Percentiles rank a stretch among this genome's conserved stretches.
Conservation (phyloP, 2,888 invertebrate genomes). For the Sphinx pinastri region DNA sequence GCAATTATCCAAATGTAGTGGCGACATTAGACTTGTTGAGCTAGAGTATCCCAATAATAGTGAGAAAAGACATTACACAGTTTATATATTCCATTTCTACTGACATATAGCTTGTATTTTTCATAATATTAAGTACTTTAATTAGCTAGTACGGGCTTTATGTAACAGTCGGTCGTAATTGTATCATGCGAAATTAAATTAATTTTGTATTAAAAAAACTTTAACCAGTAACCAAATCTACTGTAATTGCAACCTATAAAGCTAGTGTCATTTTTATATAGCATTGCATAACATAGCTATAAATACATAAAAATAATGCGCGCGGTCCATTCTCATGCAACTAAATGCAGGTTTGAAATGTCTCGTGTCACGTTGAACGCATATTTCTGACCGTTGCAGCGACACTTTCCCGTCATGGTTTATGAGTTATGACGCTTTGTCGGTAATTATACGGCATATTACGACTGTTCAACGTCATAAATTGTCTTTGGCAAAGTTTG, state of each 20-base stretch:
- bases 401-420: slow-evolving; percentile 1
- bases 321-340: neutral
- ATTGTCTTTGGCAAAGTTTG: neutral
- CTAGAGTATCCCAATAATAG: too few relatives aligned
- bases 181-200: too few relatives aligned
- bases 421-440: slow-evolving; percentile 4
- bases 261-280: too few relatives aligned
- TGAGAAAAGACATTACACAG: neutral
- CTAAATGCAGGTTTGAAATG: neutral
- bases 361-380: slow-evolving; percentile 4
- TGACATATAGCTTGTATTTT: neutral
- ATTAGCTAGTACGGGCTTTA: too few relatives aligned
- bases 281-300: neutral
- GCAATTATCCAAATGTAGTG: neutral
- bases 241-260: too few relatives aligned
- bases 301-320: neutral
- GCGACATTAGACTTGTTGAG: neutral
- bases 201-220: too few relatives aligned
- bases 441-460: neutral
- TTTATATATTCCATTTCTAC: neutral
- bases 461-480: neutral
- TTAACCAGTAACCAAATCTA: too few relatives aligned
- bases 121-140: too few relatives aligned
- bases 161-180: too few relatives aligned
- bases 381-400: slow-evolving; percentile 5